Evolutionary conservation across 2,888 invertebrate species (phyloP), one percentile per base, ranked within the genome.

Genomic region (Zhuqinia jingwanae): DNA sequence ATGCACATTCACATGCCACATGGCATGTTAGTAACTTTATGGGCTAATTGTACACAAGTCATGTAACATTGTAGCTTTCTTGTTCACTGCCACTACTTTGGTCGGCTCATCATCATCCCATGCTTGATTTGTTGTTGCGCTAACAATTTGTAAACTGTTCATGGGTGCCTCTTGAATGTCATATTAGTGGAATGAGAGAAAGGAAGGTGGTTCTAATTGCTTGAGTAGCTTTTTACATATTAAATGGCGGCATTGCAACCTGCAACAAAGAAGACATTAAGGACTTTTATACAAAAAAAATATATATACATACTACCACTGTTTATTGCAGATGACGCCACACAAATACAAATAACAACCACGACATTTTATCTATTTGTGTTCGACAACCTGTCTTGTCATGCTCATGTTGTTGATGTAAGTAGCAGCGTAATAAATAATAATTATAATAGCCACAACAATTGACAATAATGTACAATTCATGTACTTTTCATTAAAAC

Each of bases 121-220:
- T n/a, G n/a, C 56, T 56, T 65, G n/a, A 15, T 36, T n/a, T 65
- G 36, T 65, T 65, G 25, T 42, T n/a, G n/a, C n/a, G n/a, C n/a
- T n/a, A n/a, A n/a, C 65, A 53, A 75, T 75, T 75, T 75, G 75
- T 75, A 75, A 75, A 75, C 75, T 75, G 53, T 53, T 75, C 75
- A 75, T 75, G 75, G n/a, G n/a, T 75, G 30, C 75, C 53, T 65
- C 30, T 60, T 60, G 25, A 8, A 27, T 36, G n/a, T 27, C 17
- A 17, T 1, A 27, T 27, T 30, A 2, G 60, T 30, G 27, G 60
- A 27, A 27, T 5, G 15, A 65, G 65, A 17, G 65, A 30, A 65
- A 42, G 17, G 22, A 6, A 17, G 65, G 65, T 65, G 65, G 65
- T 65, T 36, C 30, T 63, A 8, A 15, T 58, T 13, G 17, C 5